A percentile compares a stretch with the other conserved stretches of the same genome.
Conservation (phyloP, 2,888 invertebrate genomes). For the Macrosoma leucophasiata region DNA sequence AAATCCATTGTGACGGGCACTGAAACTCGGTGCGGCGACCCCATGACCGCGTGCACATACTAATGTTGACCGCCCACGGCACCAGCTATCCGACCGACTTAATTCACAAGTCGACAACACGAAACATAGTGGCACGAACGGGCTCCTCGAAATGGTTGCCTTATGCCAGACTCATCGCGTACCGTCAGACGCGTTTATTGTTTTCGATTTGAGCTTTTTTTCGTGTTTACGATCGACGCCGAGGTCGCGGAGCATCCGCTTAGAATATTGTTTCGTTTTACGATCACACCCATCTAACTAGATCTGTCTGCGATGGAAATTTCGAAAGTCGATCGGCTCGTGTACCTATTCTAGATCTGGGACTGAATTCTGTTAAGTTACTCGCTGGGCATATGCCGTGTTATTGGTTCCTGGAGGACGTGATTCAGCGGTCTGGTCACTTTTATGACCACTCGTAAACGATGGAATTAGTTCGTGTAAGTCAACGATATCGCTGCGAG, state of each 20-base stretch:
- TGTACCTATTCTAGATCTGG: too few relatives aligned
- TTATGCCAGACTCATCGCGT: slow-evolving; percentile 40
- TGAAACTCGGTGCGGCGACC: slow-evolving; percentile 60
- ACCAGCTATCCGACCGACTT: slow-evolving; percentile 47
- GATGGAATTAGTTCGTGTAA: too few relatives aligned
- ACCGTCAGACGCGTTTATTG: slow-evolving; percentile 60
- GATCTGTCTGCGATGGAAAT: neutral
- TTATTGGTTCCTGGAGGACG: too few relatives aligned
- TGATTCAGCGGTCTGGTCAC: too few relatives aligned
- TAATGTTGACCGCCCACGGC: slow-evolving; percentile 70
- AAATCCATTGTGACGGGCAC: too few relatives aligned
- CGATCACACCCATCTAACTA: slow-evolving; percentile 14
- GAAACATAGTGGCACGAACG: slow-evolving; percentile 31
- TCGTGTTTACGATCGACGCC: slow-evolving; percentile 57
- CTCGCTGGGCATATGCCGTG: too few relatives aligned
- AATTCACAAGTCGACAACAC: slow-evolving; percentile 39
- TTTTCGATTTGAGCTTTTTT: slow-evolving; percentile 65
- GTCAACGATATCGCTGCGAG: too few relatives aligned
- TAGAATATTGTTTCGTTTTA: slow-evolving; percentile 53
- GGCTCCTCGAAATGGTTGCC: slow-evolving; percentile 31
- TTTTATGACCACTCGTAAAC: too few relatives aligned
- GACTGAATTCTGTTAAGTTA: too few relatives aligned
- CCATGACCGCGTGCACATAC: slow-evolving; percentile 67
- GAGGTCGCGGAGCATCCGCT: slow-evolving; percentile 63
- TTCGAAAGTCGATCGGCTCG: too few relatives aligned